These are phyloP conservation scores for Eumaeus atala DNA, from an alignment of 1,140 invertebrate species.

Conservation along the genomic window DNA sequence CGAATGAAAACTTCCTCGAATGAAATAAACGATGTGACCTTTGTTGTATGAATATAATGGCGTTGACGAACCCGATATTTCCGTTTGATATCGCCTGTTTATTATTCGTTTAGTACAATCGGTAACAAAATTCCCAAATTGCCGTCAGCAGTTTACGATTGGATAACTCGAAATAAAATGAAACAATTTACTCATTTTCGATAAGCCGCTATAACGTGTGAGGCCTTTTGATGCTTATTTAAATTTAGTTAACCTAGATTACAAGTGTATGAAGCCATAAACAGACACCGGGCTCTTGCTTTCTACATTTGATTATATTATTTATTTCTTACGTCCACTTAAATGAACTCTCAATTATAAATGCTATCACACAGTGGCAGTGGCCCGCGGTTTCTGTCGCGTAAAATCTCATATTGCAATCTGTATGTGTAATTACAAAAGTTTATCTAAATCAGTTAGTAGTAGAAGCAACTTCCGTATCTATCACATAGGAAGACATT, in stretches of 20 bases:
- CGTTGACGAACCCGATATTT: slow-evolving; percentile 58
- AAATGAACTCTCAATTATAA: slow-evolving; percentile 13
- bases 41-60: slow-evolving; percentile 64
- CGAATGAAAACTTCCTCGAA: slow-evolving; percentile 41
- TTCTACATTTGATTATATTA: slow-evolving; percentile 30
- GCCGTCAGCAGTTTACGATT: slow-evolving; percentile 25
- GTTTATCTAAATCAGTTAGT: too few relatives aligned
- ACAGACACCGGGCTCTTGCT: slow-evolving; percentile 28
- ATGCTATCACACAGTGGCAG: slow-evolving; percentile 4
- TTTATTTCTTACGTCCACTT: slow-evolving; percentile 21
- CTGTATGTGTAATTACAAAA: too few relatives aligned
- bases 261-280: slow-evolving; percentile 34
- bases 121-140: slow-evolving; percentile 38
- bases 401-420: too few relatives aligned
- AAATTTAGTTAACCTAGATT: slow-evolving; percentile 41
- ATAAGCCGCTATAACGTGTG: slow-evolving; percentile 30
- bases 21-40: slow-evolving; percentile 56
- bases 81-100: slow-evolving; percentile 62
- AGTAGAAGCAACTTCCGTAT: too few relatives aligned
- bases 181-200: slow-evolving; percentile 31
- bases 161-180: slow-evolving; percentile 30
- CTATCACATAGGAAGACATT: too few relatives aligned
- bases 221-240: slow-evolving; percentile 36
- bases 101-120: slow-evolving; percentile 53
- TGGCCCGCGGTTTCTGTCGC: too few relatives aligned